Percentiles rank a stretch among this genome's conserved stretches.
Evolutionary conservation across 2,113 vertebrate genomes (phyloP).

Genomic region (Pogona vitticeps): DNA sequence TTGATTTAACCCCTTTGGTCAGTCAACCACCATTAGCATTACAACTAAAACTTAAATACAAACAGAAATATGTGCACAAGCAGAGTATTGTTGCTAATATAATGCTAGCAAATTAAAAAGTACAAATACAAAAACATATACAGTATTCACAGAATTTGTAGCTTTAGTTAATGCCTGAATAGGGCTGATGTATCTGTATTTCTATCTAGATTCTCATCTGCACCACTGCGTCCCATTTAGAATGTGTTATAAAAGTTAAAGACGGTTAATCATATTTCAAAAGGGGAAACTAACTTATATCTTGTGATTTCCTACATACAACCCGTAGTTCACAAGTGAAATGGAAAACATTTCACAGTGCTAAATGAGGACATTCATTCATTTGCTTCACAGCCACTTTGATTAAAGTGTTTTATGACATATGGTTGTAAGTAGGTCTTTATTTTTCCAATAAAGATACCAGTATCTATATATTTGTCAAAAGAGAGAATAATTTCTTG

Average conservation of each 20-base stretch:
- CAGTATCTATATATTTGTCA: slow-evolving; percentile 18
- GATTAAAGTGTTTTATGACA: slow-evolving; percentile 16
- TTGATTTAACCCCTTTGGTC: no score
- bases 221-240: neutral
- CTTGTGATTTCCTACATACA: neutral
- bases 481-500: neutral
- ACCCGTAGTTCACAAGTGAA: neutral
- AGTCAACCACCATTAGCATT: no score
- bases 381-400: neutral
- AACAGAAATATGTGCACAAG: no score
- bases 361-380: neutral
- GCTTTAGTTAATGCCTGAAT: no score
- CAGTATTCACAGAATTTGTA: no score
- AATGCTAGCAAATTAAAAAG: no score
- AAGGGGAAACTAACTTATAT: neutral
- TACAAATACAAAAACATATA: no score
- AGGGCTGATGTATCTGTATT: no score
- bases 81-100: no score
- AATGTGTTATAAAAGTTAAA: neutral
- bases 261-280: neutral
- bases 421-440: slow-evolving; percentile 46
- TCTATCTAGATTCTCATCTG: no score
- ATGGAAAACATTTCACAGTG: no score
- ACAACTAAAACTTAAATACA: no score
- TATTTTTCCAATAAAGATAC: slow-evolving; percentile 31